These are phyloP conservation scores for Lepidochitona cinerea DNA, from an alignment of 2,888 invertebrate genomes.

Conservation along the genomic window DNA sequence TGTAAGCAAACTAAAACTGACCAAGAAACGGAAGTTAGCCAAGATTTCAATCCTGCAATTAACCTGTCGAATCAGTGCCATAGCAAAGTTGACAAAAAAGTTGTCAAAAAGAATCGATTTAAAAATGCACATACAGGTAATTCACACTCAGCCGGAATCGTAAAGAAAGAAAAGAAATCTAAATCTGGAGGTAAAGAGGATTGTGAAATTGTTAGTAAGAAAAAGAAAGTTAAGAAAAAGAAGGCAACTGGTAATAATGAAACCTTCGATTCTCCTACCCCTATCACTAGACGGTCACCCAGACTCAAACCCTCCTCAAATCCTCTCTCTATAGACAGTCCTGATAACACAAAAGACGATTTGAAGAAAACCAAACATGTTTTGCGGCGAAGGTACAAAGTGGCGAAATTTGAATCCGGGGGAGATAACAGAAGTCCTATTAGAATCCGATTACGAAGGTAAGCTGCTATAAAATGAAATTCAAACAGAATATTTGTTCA, in stretches of 20 bases:
- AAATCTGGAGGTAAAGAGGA: too few relatives aligned
- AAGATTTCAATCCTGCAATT: too few relatives aligned
- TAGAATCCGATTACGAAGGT: not conserved
- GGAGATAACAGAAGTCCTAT: constrained; percentile 1
- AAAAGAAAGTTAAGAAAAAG: not conserved
- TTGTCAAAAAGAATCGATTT: not conserved
- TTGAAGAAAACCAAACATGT: not conserved
- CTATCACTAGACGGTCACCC: not conserved
- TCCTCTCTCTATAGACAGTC: too few relatives aligned
- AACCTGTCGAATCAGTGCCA: not conserved
- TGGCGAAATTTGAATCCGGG: not conserved
- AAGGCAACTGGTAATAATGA: not conserved
- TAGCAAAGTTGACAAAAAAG: not conserved
- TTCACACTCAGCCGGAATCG: too few relatives aligned
- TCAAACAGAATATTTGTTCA: too few relatives aligned
- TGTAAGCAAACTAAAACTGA: not conserved
- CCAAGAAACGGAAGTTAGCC: not conserved
- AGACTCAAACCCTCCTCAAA: not conserved
- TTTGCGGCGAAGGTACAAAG: not conserved
- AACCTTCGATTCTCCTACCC: not conserved
- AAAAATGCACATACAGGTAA: too few relatives aligned
- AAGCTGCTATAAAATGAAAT: too few relatives aligned
- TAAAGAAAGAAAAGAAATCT: too few relatives aligned
- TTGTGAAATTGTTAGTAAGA: not conserved
- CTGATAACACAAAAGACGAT: too few relatives aligned